Conservation (phyloP, 2,113 vertebrate genomes). For the Heptranchias perlo region DNA sequence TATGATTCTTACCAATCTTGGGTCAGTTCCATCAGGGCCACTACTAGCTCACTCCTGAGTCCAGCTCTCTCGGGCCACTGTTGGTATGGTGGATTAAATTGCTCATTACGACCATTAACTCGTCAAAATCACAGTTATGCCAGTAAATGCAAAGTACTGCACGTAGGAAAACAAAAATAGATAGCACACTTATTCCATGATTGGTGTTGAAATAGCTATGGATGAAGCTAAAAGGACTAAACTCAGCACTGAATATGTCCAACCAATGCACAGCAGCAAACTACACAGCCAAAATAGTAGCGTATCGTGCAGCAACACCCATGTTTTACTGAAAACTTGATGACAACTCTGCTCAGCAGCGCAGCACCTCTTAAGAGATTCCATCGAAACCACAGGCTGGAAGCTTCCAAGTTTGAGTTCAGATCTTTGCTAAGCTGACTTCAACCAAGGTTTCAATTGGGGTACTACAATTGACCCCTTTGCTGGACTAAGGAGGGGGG, state of each 20-base stretch:
- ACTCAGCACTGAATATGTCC: background rate
- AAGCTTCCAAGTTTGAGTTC: too few relatives aligned
- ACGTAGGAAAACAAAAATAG: background rate
- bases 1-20: background rate
- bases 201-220: background rate
- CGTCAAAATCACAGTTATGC: background rate
- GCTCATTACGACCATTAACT: background rate
- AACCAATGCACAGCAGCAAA: background rate
- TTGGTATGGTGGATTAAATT: background rate
- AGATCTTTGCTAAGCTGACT: background rate
- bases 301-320: background rate
- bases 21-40: background rate
- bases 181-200: background rate
- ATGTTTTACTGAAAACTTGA: background rate
- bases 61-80: background rate
- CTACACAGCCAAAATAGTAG: background rate
- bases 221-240: background rate
- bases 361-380: background rate
- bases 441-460: background rate
- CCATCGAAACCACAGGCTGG: too few relatives aligned
- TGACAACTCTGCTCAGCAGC: background rate
- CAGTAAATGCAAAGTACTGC: background rate
- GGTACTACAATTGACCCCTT: too few relatives aligned
- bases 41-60: too few relatives aligned
- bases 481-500: background rate